Base-by-base conservation (phyloP, 2,797 vertebrate species). In the Bovichtus variegatus region DNA sequence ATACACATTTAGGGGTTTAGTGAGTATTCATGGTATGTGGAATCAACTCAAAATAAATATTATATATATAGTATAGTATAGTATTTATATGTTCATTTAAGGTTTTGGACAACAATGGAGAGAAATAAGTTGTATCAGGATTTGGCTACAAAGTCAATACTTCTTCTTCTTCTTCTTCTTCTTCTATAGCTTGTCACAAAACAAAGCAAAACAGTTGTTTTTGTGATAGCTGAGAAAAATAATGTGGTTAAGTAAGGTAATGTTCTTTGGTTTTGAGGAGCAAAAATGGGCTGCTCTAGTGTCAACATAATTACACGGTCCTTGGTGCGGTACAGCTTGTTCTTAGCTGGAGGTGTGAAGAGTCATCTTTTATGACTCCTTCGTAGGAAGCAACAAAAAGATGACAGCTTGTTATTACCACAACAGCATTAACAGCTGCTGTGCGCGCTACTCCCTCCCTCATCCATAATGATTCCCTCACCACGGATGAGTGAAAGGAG, bases 351-450 rank as follows among this genome's bases (percentile, higher is more conserved):
- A 74, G 43, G 64, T 81, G 71, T 69, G 54, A 74, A 43, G 60
- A 71, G 25, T 54, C 49, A 44, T 64, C 69, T 49, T 71, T 76
- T 27, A 44, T 7, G 40, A 25, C 16, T 72, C 53, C 12, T 60
- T 70, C 12, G 5, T 38, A 16, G 40, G 60, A 29, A 27, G 61
- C 70, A 71, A 83, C 65, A 77, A 36, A 84, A 70, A 43, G 38
- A 66, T 57, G 50, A 82, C 78, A 80, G 74, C 76, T 73, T 75
- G 49, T 77, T 86, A 83, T 74, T 73, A 78, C 29, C 47, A 44
- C 78, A 71, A 62, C 50, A 58, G 67, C 74, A 81, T 76, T 65
- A 83, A 74, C 81, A 82, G 72, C 67, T 76, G 72, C 61, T 75
- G 36, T 27, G 68, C 87, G 83, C 10, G 0, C 46, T 46, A 31